Evolutionary conservation across 2,888 invertebrate species (phyloP), one percentile per base, ranked within the genome.

Genomic region (Watsonalla binaria): DNA sequence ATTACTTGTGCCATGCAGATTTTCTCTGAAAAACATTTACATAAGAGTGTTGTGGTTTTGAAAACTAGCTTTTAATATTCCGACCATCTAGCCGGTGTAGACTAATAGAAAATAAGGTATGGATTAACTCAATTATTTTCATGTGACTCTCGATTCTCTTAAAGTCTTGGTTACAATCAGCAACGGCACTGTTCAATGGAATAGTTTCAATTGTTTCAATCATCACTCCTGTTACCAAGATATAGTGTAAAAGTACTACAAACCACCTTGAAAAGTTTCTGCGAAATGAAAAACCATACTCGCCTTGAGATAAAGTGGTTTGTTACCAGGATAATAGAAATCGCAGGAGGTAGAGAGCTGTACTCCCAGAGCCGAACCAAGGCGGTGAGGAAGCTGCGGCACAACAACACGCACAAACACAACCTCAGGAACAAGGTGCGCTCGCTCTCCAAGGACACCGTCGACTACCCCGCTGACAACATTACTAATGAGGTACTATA

Each of bases 341-440:
- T 95, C 80, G 96, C 96, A 54, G 96, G 96, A 66, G 96, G 96
- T 57, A 92, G 96, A 56, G 96, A 96, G 85, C 92, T 96, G 60
- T 96, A 95, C 84, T 96, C 96, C 46, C 95, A 96, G 82, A 96
- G 95, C 81, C 91, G 96, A 71, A 94, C 94, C 73, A 95, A 96
- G 86, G 95, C 95, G 52, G 92, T 94, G 52, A 92, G 95, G 65
- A 95, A 95, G 82, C 92, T 94, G 64, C 92, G 95, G 46, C 94
- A 91, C 65, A 86, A 76, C 70, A 86, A 78, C 73, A 88, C 89
- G 63, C 90, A 89, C 75, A 90, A 90, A 70, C 90, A 90, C 76
- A 88, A 89, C 70, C 69, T 90, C 58, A 76, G 90, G 66, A 90
- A 90, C 74, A 90, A 90, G 72, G 87, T 81, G 64, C 80, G 89